Evolutionary conservation across 2,113 vertebrate genomes (phyloP).

Genomic region (Toxostoma redivivum): DNA sequence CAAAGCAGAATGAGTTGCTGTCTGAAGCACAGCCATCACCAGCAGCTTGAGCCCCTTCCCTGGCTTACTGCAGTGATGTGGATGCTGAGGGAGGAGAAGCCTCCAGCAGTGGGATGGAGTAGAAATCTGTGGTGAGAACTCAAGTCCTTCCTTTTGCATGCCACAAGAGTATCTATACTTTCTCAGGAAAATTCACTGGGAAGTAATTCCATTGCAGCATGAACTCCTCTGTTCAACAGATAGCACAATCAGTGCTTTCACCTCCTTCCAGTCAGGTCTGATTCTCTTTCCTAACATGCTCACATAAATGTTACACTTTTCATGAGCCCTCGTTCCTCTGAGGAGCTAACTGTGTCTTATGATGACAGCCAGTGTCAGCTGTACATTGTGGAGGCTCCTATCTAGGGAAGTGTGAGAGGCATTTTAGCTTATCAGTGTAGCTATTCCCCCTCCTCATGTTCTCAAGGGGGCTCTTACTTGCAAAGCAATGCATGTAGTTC

Average conservation of each 20-base stretch:
- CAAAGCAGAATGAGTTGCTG: rapidly evolving
- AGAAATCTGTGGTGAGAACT: rapidly evolving
- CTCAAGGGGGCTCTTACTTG: slow-evolving; percentile 20
- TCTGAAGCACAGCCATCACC: no score
- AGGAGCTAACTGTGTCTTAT: slow-evolving; percentile 33
- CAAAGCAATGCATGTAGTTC: not conserved
- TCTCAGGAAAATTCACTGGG: not conserved
- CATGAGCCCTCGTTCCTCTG: not conserved
- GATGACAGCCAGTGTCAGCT: slow-evolving; percentile 64
- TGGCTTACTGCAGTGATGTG: not conserved
- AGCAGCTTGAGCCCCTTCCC: not conserved
- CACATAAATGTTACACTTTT: slow-evolving; percentile 23
- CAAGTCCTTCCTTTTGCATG: not conserved
- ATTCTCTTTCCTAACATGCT: not conserved
- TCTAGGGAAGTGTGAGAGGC: slow-evolving; percentile 51
- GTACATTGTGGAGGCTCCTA: slow-evolving; percentile 18
- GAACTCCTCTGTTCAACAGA: not conserved
- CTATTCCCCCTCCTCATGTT: not conserved
- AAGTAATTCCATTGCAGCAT: not conserved
- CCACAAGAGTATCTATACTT: not conserved
- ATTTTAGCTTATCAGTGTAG: not conserved
- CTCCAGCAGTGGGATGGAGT: not conserved
- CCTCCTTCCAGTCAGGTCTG: not conserved
- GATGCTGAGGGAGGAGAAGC: not conserved
- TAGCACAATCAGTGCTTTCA: not conserved